These are phyloP conservation scores for Phrynosoma blainvillii DNA, from an alignment of 2,113 vertebrate species.

Conservation along the genomic window DNA sequence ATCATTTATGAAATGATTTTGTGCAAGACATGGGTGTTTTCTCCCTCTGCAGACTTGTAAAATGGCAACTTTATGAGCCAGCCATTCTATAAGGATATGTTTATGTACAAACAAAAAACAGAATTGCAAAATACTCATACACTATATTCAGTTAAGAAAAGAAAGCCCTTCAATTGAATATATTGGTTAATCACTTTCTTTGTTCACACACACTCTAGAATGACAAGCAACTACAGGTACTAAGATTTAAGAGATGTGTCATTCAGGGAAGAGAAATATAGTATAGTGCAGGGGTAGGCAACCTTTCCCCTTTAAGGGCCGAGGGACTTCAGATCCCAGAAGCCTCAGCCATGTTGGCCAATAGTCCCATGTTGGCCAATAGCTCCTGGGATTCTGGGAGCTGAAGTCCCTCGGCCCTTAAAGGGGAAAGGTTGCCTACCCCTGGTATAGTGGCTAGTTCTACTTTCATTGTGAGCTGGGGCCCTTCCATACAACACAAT, in stretches of 20 bases:
- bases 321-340: too few species aligned
- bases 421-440: too few species aligned
- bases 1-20: conserved; percentile 59
- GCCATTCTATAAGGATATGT: not conserved
- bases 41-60: not conserved
- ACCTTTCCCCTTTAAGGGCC: too few species aligned
- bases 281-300: too few species aligned
- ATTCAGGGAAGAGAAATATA: not conserved
- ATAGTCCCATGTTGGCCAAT: too few species aligned
- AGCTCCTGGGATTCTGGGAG: too few species aligned
- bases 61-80: not conserved
- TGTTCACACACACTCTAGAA: not conserved
- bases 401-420: too few species aligned
- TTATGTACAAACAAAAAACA: not conserved
- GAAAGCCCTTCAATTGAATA: too few species aligned
- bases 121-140: not conserved
- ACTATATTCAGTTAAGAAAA: not conserved
- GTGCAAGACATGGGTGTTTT: not conserved
- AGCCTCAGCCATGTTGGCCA: too few species aligned
- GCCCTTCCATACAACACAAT: too few species aligned
- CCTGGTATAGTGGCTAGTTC: too few species aligned
- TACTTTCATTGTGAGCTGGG: too few species aligned
- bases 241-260: not conserved
- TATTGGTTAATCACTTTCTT: not conserved
- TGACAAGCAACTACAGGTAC: not conserved